phyloP scores from a whole-genome alignment of 2,113 vertebrate species.

The Peucedramus taeniatus region DNA sequence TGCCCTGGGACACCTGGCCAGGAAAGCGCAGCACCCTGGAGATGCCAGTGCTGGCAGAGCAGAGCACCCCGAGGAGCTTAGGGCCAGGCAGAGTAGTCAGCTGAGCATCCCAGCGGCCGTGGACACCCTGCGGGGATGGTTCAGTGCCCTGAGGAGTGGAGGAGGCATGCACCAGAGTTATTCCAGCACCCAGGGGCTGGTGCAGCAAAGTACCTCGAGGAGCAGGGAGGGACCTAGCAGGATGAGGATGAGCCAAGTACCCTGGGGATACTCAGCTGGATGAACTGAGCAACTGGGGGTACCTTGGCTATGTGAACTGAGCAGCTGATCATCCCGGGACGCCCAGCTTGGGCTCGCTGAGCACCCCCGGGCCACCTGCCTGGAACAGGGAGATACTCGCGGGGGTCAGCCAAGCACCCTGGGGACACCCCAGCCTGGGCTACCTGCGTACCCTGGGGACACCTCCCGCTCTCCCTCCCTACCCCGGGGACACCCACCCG shows the following conservation, averaged over 20 bases:
- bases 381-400: neutral
- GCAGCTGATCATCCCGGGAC: neutral
- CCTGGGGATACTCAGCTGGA: rapidly evolving
- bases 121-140: no score
- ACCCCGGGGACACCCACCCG: no score
- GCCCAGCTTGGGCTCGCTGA: no score
- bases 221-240: neutral
- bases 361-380: neutral
- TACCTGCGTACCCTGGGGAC: neutral
- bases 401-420: neutral
- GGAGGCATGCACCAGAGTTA: rapidly evolving
- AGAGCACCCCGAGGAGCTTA: rapidly evolving
- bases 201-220: no score
- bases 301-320: neutral
- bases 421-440: neutral
- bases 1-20: neutral
- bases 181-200: neutral
- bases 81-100: neutral
- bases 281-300: neutral
- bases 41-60: rapidly evolving
- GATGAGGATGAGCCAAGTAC: neutral
- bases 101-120: neutral
- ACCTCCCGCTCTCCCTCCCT: neutral
- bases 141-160: neutral
- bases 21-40: neutral